phyloP scores from a whole-genome alignment of 2,888 invertebrate species.

The Pterobdella sp. region DNA sequence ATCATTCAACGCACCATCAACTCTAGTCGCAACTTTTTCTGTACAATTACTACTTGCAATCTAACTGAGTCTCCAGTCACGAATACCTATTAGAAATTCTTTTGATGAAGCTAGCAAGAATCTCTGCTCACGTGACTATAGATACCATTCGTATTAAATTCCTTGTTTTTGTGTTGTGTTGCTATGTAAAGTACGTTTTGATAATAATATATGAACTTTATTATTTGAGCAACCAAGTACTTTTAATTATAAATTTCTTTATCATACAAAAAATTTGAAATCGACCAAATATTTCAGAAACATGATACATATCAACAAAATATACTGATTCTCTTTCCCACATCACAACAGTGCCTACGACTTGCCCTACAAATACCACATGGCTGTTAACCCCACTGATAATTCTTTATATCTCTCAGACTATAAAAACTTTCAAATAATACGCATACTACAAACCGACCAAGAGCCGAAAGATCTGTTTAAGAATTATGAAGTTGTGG shows the following conservation, averaged over 20 bases:
- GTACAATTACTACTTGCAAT: not conserved
- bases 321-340: not conserved
- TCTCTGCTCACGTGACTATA: no score
- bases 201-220: no score
- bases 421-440: conserved; percentile 58
- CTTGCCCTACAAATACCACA: conserved; percentile 83
- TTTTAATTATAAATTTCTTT: no score
- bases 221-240: no score
- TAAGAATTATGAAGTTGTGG: conserved; percentile 82
- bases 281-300: no score
- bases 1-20: not conserved
- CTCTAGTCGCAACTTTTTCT: not conserved
- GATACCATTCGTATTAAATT: no score
- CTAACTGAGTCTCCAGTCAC: not conserved
- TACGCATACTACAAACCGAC: conserved; percentile 49
- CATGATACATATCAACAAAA: not conserved
- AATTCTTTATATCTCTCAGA: conserved; percentile 91
- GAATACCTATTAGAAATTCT: not conserved
- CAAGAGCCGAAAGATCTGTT: conserved; percentile 46
- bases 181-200: no score
- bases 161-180: no score
- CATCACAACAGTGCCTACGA: conserved; percentile 70
- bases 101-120: not conserved
- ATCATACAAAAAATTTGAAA: no score
- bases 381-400: conserved; percentile 90